Conservation (phyloP, 23 tunicate species). For the Corella eumyota region DNA sequence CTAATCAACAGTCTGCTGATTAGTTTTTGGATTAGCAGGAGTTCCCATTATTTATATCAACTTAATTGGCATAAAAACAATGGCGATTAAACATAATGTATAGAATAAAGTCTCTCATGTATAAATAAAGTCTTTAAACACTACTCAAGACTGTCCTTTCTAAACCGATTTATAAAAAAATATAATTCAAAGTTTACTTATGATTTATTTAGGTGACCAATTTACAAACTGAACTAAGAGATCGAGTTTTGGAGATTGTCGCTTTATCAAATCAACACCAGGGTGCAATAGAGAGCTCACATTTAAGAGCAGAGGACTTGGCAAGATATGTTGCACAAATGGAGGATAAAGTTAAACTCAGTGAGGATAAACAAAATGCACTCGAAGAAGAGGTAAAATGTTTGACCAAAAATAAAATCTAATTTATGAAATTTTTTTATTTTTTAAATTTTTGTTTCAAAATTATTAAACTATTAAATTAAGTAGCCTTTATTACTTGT, state of each 20-base stretch:
- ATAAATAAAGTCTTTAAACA: no score
- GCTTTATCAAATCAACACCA: slow-evolving; percentile 52
- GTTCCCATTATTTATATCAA: no score
- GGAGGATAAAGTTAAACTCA: slow-evolving; percentile 16
- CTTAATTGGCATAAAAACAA: no score
- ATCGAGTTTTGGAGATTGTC: slow-evolving; percentile 51
- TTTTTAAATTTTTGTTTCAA: neutral
- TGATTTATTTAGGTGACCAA: slow-evolving; percentile 29
- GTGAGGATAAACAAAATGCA: neutral
- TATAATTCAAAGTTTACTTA: neutral
- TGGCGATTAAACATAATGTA: no score
- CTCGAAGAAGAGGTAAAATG: no score
- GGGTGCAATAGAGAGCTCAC: slow-evolving; percentile 42
- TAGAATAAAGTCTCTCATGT: no score
- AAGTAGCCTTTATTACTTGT: neutral
- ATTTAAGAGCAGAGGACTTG: slow-evolving; percentile 47
- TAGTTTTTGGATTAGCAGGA: no score
- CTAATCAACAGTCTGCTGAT: no score
- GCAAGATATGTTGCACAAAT: slow-evolving; percentile 42
- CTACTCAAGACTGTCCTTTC: no score
- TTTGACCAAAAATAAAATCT: neutral
- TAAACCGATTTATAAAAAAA: no score
- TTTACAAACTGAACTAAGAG: slow-evolving; percentile 25
- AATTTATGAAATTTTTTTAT: neutral
- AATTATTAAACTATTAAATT: neutral